Percentiles rank a stretch among this genome's conserved stretches.
phyloP scores from a whole-genome alignment of 2,797 vertebrate species.

The Neopelma chrysocephalum region DNA sequence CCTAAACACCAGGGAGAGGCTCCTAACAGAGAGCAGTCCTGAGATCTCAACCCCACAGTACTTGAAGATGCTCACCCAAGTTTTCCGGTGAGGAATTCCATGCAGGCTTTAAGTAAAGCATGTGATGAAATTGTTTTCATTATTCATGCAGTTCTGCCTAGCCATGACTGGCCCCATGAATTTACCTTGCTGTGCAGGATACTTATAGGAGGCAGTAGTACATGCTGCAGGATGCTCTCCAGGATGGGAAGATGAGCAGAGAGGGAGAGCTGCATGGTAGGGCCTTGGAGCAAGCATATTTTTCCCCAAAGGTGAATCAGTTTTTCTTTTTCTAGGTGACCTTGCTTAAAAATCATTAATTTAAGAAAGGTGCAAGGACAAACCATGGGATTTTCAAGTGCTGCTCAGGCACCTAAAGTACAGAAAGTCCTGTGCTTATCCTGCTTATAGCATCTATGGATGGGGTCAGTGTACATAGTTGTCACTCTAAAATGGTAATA shows the following conservation, averaged over 20 bases:
- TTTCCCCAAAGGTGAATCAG: not conserved
- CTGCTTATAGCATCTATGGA: not conserved
- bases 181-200: not conserved
- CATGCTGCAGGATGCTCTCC: not conserved
- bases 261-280: not conserved
- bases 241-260: not conserved
- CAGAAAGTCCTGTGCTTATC: not conserved
- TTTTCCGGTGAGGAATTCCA: not conserved
- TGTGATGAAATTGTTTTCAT: not conserved
- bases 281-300: not conserved
- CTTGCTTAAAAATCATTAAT: not conserved
- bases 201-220: not conserved
- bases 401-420: not conserved
- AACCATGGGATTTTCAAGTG: not conserved
- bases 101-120: not conserved
- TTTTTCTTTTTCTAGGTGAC: not conserved
- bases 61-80: not conserved
- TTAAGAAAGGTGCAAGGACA: not conserved
- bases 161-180: rapidly evolving
- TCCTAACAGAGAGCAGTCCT: not conserved
- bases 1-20: rapidly evolving
- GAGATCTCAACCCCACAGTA: not conserved
- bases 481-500: not conserved
- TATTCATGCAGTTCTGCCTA: not conserved
- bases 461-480: not conserved